Base-by-base conservation (phyloP, 2,113 vertebrate genomes). In the Aythya baeri region DNA sequence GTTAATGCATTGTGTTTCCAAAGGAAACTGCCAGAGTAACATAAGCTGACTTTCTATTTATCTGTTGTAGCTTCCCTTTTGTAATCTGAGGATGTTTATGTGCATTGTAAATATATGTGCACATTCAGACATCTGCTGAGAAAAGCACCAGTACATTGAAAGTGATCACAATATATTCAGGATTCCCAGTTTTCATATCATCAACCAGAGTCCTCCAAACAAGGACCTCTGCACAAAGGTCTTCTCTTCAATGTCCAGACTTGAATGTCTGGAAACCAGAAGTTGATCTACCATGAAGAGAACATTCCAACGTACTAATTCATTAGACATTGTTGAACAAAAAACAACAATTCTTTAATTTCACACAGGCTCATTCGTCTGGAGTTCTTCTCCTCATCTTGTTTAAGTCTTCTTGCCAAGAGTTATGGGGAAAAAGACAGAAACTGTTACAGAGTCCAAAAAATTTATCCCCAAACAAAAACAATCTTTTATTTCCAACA, bases 371-470 rank as follows among this genome's bases (percentile, higher is more conserved):
- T 66, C 82, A 76, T 74, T 95, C 59, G 50, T 94, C 71, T 91
- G 93, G 91, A 91, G 77, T 72, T 89, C 50, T 80, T 75, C 17
- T 73, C 17, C 16, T 92, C 63, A 29, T 87, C 59, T 95, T 94
- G 70, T 94, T 96, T 93, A 94, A 91, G 59, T 70, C 34, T 77
- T 80, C 88, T 91, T 89, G 94, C 81, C 95, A 96, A 89, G 78
- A 93, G 46, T 94, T 89, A 73, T 50, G 82, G 29, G 67, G 72
- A 91, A 92, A 92, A 91, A 94, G 46, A 73, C 25, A 93, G 72
- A 90, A 95, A 91, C 46, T 49, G 15, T 74, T 83, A 88, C 16
- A 81, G 50, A 54, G 72, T 89, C 85, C 66, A 94, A 88, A 93
- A 92, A 83, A 50, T 3, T 50, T 79, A 89, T 84, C 54, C 54